Base-by-base conservation (phyloP, 2,113 vertebrate genomes). In the Arvicanthis niloticus region DNA sequence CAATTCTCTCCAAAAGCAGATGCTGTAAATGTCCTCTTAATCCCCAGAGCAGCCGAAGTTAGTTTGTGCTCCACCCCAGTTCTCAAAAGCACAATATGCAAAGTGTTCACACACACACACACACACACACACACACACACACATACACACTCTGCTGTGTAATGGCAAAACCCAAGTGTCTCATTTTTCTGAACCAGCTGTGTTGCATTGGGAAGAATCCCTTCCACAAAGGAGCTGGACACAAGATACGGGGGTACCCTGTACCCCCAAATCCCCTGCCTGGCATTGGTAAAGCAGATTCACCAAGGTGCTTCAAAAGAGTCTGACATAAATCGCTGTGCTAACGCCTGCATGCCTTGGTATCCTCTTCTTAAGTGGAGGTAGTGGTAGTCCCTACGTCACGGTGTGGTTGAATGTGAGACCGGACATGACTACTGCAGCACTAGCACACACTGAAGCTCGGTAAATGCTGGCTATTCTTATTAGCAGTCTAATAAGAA, bases 181-280 rank as follows among this genome's bases (percentile, higher is more conserved):
- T 73, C 15, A n/a, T 51, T 88, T 93, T 91, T 82, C 58, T 51
- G 45, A 89, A 68, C 65, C 85, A 56, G 34, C 96, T 51, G 29
- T 40, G 85, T 62, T 62, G 40, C 16, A 11, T 15, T 72, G 89
- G 81, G 65, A 93, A 94, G 56, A 84, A 17, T 60, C 40, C 22
- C 62, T 68, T 51, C 68, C 48, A 53, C 5, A 53, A 15, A 82
- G 22, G 24, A 40, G 48, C 11, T 53, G 51, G 19, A 34, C 1
- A 11, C 15, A 51, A 78, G 80, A 91, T 60, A 42, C 65, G 0
- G 3, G 84, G 60, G 56, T 45, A 45, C 5, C 45, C 40, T 86
- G 82, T 26, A 67, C 26, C 48, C 9, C 62, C 9, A 45, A 31
- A 85, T 34, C 60, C 19, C 56, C 85, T 53, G n/a, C 81, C 51